Percentiles rank a stretch among this genome's conserved stretches.
phyloP scores from a whole-genome alignment of 2,888 invertebrate species.

The Coremacera marginata region DNA sequence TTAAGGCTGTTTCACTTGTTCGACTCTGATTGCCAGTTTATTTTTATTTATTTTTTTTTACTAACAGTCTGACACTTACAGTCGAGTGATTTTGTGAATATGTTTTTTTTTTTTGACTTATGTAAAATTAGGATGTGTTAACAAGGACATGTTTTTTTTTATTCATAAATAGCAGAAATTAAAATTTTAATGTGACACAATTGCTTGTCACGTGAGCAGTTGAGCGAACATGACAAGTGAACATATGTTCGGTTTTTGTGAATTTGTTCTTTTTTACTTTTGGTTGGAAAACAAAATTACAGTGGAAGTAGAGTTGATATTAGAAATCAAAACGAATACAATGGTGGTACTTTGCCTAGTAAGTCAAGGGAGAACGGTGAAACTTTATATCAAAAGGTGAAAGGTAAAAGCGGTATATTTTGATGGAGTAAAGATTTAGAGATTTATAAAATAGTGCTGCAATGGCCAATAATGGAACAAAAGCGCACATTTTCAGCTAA shows the following conservation, averaged over 20 bases:
- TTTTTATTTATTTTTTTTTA: constrained; percentile 2
- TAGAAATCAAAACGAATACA: not conserved
- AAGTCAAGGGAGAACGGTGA: no score
- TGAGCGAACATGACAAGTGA: constrained; percentile 7
- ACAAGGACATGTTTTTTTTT: constrained; percentile 53
- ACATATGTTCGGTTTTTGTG: constrained; percentile 32
- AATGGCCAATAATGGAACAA: not conserved
- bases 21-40: not conserved
- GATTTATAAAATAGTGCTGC: no score
- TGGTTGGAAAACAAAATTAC: not conserved
- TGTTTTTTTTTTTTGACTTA: not conserved
- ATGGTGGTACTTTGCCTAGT: not conserved
- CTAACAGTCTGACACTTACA: constrained; percentile 47
- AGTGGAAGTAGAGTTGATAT: not conserved
- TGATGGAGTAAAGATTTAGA: no score
- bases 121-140: constrained; percentile 62
- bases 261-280: not conserved
- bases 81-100: constrained; percentile 58
- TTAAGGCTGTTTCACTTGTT: constrained; percentile 11
- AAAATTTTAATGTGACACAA: constrained; percentile 41
- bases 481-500: no score
- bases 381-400: no score
- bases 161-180: constrained; percentile 13
- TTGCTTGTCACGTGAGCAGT: constrained; percentile 36
- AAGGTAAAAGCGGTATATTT: no score